Evolutionary conservation across 2,888 invertebrate species (phyloP), one percentile per base, ranked within the genome.

Genomic region (Tolmerus cingulatus): DNA sequence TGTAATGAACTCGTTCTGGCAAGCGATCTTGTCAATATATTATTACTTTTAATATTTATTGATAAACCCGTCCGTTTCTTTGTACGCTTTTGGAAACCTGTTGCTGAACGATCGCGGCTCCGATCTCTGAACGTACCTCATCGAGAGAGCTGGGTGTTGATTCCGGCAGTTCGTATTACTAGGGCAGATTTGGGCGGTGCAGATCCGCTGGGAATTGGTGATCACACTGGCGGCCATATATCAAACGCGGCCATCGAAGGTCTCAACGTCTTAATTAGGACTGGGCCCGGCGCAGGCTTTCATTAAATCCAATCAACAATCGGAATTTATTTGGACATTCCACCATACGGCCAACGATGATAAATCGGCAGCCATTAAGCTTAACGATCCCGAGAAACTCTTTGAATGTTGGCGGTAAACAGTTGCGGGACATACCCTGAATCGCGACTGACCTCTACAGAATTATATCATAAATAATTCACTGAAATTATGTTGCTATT

Each of bases 21-120:
- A 78, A 78, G 87, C 87, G 57, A 86, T 86, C 82, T 84, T 87
- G 88, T 88, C 87, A 88, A 88, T 88, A 86, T 88, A 86, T 88
- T 87, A 88, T 88, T 88, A 82, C 87, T 88, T 84, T 88, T 77
- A 86, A 79, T 79, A 87, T 87, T 87, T 87, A 87, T 87, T 86
- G 87, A 86, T 86, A 86, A 87, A 81, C 78, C 74, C 55, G 66
- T 76, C 86, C 12, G 76, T 55, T 76, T 51, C 74, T 86, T 76
- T 40, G 27, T 30, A 30, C 57, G 37, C 23, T 86, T 55, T 77
- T 27, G 43, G 16, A 40, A 85, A 85, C 85, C 85, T 74, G 85
- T 74, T 85, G 46, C 43, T 51, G 74, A 23, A 57, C 37, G 84
- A 23, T 37, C 27, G 8, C 14, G 79, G 27, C 79, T 23, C 30